Conservation (phyloP, 2,888 invertebrate species). For the Pilophorus perplexus region DNA sequence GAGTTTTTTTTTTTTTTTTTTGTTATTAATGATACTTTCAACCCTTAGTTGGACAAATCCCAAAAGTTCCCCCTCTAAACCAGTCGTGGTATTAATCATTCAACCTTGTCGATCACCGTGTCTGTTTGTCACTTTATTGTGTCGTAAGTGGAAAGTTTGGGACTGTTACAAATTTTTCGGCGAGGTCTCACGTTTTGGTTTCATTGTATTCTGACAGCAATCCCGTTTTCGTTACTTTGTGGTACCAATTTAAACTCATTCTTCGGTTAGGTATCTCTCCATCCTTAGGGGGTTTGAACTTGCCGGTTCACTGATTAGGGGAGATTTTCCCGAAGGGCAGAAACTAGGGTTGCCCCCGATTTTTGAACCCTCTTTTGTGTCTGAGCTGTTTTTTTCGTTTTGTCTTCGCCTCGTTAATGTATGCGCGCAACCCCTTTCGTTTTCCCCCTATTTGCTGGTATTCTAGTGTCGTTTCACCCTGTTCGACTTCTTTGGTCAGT, state of each 20-base stretch:
- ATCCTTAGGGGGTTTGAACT: background rate
- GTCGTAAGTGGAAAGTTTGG: no score
- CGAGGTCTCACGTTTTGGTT: no score
- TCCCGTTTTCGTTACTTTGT: constrained; percentile 3
- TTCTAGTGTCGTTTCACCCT: no score
- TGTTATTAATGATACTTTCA: no score
- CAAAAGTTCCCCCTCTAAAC: no score
- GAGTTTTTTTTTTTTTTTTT: no score
- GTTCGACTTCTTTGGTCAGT: no score
- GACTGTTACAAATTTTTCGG: no score
- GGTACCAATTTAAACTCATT: constrained; percentile 16
- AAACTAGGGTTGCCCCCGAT: constrained; percentile 11
- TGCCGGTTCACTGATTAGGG: constrained; percentile 20
- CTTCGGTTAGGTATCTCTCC: background rate
- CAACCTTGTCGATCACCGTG: no score
- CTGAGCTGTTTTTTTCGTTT: background rate
- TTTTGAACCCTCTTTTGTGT: background rate
- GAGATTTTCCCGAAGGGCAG: constrained; percentile 1
- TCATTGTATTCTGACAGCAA: background rate
- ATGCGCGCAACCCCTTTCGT: background rate
- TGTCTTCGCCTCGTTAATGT: constrained; percentile 15
- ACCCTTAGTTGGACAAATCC: no score
- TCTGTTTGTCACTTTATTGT: no score
- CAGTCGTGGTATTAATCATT: no score
- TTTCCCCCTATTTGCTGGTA: constrained; percentile 5